phyloP scores from a whole-genome alignment of 2,113 vertebrate genomes.

The Narcine bancroftii region DNA sequence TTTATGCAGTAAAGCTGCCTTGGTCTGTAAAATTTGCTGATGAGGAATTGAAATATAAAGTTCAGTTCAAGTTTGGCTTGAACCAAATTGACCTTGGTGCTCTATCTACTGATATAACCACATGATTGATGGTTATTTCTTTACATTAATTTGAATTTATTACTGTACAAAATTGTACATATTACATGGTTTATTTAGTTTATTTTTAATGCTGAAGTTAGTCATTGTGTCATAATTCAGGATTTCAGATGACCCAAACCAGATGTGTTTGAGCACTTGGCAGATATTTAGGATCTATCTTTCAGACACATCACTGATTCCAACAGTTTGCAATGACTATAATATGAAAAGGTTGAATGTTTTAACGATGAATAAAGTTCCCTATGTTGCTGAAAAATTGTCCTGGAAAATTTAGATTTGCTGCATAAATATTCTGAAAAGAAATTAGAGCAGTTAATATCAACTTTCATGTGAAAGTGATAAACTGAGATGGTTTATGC shows the following conservation, averaged over 20 bases:
- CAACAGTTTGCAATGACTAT: background rate
- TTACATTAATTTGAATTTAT: slow-evolving; percentile 16
- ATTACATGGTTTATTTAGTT: slow-evolving; percentile 21
- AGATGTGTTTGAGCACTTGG: background rate
- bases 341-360: background rate
- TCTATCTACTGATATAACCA: slow-evolving; percentile 9
- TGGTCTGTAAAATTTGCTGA: background rate
- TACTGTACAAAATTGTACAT: slow-evolving; percentile 34
- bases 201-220: slow-evolving; percentile 9
- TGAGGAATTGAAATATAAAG: slow-evolving; percentile 1
- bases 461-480: no score
- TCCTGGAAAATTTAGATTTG: background rate
- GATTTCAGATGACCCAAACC: slow-evolving; percentile 17
- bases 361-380: background rate
- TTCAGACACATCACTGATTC: background rate
- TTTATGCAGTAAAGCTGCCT: background rate
- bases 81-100: background rate
- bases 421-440: slow-evolving; percentile 13
- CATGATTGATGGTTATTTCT: background rate
- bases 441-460: background rate
- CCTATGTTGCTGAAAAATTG: background rate
- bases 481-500: no score
- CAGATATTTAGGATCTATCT: background rate
- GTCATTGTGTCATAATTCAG: slow-evolving; percentile 13
- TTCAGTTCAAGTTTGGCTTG: background rate